Evolutionary conservation across 1,140 invertebrate species (phyloP).

Genomic region (Hyphantria cunea): DNA sequence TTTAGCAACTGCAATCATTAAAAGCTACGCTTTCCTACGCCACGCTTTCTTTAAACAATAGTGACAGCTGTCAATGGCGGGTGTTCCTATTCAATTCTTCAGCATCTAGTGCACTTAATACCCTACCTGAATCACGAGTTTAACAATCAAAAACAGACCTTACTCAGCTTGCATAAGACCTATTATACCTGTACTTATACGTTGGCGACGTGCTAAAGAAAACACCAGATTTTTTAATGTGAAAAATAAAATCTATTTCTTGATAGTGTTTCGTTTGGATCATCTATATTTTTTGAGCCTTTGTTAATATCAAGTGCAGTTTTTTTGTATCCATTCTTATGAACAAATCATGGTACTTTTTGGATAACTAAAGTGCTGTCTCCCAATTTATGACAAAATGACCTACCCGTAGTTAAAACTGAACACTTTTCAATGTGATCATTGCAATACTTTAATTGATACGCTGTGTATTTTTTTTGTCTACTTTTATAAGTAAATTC

Average conservation of each 20-base stretch:
- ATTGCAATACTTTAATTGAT: too few species aligned
- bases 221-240: conserved; percentile 10
- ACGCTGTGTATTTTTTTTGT: too few species aligned
- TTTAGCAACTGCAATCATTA: conserved; percentile 44
- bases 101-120: conserved; percentile 16
- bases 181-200: neutral
- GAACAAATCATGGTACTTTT: too few species aligned
- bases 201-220: conserved; percentile 13
- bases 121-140: neutral
- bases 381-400: too few species aligned
- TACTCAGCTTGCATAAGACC: neutral
- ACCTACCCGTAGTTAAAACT: too few species aligned
- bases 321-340: too few species aligned
- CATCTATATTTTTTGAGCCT: neutral
- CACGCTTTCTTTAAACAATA: conserved; percentile 36
- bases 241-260: conserved; percentile 14
- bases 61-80: conserved; percentile 20
- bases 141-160: neutral
- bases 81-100: conserved; percentile 14
- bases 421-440: too few species aligned
- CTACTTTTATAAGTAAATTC: too few species aligned
- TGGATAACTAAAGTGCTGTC: too few species aligned
- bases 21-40: conserved; percentile 36
- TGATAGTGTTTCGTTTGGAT: neutral
- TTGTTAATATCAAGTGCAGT: too few species aligned